Base-by-base conservation (phyloP, 2,113 vertebrate genomes). In the Echinops telfairi region DNA sequence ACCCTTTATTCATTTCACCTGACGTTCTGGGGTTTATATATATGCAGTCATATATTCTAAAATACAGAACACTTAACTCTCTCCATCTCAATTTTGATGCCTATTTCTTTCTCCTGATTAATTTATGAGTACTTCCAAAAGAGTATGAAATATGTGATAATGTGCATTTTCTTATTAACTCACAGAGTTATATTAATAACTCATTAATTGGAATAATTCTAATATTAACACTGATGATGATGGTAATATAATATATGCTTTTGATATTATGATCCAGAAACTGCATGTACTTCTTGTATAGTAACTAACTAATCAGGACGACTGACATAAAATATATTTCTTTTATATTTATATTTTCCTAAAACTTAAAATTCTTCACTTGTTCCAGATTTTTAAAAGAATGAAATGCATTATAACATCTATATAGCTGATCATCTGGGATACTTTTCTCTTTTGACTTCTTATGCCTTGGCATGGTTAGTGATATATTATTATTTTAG, bases 371-470 rank as follows among this genome's bases (percentile, higher is more conserved):
- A 31, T 70, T 88, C 6, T 31, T 78, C 19, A 82, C 66, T 31
- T 20, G 58, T 89, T 87, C 23, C 10, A 60, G 10, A 17, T 88
- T 78, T 77, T 66, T 12, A 22, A 22, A 73, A 93, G 87, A 81
- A n/a, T 92, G 20, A 60, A 89, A 62, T 89, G 60, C 9, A 71
- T 86, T 86, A 91, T 36, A 70, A 6, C 73, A 76, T 84, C 57
- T 70, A 9, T 76, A 38, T 25, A 82, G 53, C 33, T 68, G 17
- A 82, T 89, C 36, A 58, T 58, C 38, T 16, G 62, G 11, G 10
- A 2, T 78, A 14, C 14, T 79, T 57, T 89, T 95, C n/a, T 85
- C 47, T 92, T 85, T 70, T 85, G 68, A 92, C 36, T 85, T 78
- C 43, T 85, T 78, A 86, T 23, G 47, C 82, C 20, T 68, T 92